Evolutionary conservation across 2,113 vertebrate species (phyloP).

Genomic region (Sceloporus undulatus): DNA sequence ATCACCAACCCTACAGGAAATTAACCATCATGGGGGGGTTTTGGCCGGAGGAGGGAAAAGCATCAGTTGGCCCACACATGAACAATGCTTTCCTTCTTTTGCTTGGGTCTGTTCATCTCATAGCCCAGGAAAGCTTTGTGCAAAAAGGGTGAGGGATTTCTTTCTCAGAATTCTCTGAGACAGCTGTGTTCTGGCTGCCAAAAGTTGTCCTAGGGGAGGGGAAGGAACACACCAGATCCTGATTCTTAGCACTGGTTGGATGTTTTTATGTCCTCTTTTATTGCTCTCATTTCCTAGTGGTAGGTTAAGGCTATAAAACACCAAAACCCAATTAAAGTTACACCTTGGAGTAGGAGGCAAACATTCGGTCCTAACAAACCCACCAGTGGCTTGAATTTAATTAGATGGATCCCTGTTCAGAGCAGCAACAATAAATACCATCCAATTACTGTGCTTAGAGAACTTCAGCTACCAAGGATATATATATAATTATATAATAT

Average conservation of each 20-base stretch:
- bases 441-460: neutral
- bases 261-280: neutral
- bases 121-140: neutral
- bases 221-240: neutral
- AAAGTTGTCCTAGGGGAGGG: neutral
- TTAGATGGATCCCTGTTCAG: neutral
- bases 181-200: neutral
- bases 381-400: neutral
- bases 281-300: constrained; percentile 32
- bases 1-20: neutral
- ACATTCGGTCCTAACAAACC: neutral
- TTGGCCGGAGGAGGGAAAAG: neutral
- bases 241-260: constrained; percentile 1
- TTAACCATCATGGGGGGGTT: too few species aligned
- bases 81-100: neutral
- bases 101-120: neutral
- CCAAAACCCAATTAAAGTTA: constrained; percentile 11
- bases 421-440: neutral
- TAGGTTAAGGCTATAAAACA: neutral
- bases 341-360: neutral
- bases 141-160: neutral
- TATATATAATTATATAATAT: too few species aligned
- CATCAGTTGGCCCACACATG: neutral
- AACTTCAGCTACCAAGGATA: neutral
- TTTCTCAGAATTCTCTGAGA: neutral